These are phyloP conservation scores for Phyllopteryx taeniolatus DNA, from an alignment of 2,113 vertebrate genomes.

Conservation along the genomic window DNA sequence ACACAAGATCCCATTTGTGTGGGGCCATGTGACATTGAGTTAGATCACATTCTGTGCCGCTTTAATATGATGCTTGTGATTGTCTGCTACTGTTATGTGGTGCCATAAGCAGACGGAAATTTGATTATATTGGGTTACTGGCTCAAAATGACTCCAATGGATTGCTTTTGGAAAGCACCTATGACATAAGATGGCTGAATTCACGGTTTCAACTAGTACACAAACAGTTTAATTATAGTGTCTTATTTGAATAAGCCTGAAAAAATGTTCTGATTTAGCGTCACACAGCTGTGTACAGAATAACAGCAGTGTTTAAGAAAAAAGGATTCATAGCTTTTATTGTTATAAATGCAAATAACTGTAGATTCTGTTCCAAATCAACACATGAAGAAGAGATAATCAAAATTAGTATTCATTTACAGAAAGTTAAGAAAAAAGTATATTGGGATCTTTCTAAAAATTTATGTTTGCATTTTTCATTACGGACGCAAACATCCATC, in stretches of 20 bases:
- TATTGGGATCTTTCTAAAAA: not conserved
- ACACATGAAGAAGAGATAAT: not conserved
- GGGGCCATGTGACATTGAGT: not conserved
- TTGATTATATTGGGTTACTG: not conserved
- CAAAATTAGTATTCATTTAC: not conserved
- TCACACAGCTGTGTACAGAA: not conserved
- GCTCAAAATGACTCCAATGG: not conserved
- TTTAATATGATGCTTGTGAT: not conserved
- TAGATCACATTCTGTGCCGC: not conserved
- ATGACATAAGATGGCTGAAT: not conserved
- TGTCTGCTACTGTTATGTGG: not conserved
- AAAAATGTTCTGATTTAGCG: not conserved
- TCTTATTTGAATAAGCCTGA: not conserved
- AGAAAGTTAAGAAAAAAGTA: too few species aligned
- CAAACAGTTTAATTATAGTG: not conserved
- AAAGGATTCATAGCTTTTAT: not conserved
- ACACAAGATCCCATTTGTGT: constrained; percentile 26
- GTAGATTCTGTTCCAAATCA: not conserved
- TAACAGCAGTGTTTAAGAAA: not conserved
- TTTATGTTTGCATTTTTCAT: not conserved
- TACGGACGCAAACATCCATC: not conserved
- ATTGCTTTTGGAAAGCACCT: not conserved
- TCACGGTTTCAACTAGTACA: not conserved
- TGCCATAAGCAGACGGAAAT: not conserved
- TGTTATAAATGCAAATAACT: not conserved